phyloP scores from a whole-genome alignment of 2,113 vertebrate species.

The Labeo catla region DNA sequence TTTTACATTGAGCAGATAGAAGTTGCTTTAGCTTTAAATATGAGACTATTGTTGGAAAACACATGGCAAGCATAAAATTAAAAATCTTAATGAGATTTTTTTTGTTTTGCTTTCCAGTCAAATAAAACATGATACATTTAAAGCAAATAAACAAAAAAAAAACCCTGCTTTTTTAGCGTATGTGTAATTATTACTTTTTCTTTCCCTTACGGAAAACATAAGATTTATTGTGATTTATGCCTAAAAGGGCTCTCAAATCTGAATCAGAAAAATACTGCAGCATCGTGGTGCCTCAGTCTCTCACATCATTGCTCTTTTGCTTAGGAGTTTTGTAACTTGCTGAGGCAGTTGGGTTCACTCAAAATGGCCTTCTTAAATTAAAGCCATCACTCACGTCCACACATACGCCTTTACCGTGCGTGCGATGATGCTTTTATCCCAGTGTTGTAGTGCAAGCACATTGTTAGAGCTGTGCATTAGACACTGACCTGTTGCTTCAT shows the following conservation, averaged over 20 bases:
- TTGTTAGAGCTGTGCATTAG: constrained; percentile 36
- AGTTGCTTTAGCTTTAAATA: neutral
- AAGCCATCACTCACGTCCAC: constrained; percentile 42
- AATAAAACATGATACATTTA: neutral
- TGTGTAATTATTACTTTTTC: neutral
- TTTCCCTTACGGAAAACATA: neutral
- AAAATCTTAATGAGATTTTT: neutral
- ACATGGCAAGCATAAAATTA: neutral
- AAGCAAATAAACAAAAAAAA: neutral
- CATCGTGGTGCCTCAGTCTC: neutral
- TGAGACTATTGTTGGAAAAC: neutral
- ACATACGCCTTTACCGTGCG: neutral
- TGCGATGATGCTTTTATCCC: constrained; percentile 31
- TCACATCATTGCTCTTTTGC: neutral
- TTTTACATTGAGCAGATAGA: no score
- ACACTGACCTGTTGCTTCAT: constrained; percentile 30
- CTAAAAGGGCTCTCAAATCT: neutral
- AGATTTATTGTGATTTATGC: neutral
- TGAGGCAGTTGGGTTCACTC: constrained; percentile 12
- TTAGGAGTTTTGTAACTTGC: neutral
- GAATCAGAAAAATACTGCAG: neutral
- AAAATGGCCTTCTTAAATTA: constrained; percentile 39
- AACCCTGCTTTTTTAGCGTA: no score
- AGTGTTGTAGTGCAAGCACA: neutral
- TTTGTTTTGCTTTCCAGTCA: neutral